Conservation (phyloP, 2,113 vertebrate genomes). For the Notechis scutatus region DNA sequence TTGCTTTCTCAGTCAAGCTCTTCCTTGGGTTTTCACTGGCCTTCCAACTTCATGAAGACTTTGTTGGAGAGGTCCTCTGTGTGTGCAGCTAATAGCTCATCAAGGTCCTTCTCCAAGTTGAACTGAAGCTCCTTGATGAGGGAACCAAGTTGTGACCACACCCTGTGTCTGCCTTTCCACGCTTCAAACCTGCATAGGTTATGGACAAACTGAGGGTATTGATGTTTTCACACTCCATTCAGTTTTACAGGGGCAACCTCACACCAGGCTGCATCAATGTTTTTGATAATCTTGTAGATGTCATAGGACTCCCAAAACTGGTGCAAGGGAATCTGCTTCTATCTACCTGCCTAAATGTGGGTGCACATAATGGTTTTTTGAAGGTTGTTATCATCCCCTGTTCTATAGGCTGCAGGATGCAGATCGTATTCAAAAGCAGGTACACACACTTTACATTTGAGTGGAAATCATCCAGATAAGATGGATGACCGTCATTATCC, state of each 20-base stretch:
- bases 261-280: background rate
- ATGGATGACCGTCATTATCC: background rate
- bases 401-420: background rate
- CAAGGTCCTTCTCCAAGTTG: background rate
- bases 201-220: background rate
- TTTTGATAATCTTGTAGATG: background rate
- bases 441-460: background rate
- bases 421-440: background rate
- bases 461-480: background rate
- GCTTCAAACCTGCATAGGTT: background rate
- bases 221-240: background rate
- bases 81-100: background rate
- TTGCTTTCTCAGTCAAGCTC: background rate
- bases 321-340: background rate
- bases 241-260: background rate
- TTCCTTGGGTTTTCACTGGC: background rate
- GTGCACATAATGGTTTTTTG: background rate
- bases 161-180: background rate
- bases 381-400: background rate
- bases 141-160: background rate
- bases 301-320: background rate
- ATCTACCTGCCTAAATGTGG: background rate
- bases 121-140: background rate
- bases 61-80: background rate
- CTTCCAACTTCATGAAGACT: background rate